phyloP scores from a whole-genome alignment of 2,888 invertebrate species.

The Scaeva pyrastri region DNA sequence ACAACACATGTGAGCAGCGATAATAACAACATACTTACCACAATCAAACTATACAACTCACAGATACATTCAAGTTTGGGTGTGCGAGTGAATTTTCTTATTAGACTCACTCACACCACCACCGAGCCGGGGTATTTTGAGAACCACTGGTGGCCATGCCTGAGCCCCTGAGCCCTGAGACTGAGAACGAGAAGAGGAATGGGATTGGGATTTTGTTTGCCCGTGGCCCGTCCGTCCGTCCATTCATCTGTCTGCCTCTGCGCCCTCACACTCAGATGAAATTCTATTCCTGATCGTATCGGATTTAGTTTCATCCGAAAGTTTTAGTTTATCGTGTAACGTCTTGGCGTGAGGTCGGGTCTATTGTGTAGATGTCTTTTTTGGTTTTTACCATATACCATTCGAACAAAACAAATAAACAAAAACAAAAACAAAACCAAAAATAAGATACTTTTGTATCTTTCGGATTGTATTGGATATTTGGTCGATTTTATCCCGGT shows the following conservation, averaged over 20 bases:
- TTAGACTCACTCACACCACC: conserved; percentile 53
- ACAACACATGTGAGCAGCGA: background rate
- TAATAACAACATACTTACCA: conserved; percentile 12
- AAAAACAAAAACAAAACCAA: conserved; percentile 76
- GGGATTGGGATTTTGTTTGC: conserved; percentile 40
- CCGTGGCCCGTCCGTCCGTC: conserved; percentile 23
- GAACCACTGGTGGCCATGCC: conserved; percentile 37
- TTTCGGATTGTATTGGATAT: conserved; percentile 38
- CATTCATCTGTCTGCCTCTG: conserved; percentile 70
- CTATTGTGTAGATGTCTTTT: conserved; percentile 41
- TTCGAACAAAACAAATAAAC: conserved; percentile 55
- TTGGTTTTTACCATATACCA: conserved; percentile 13
- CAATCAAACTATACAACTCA: conserved; percentile 3
- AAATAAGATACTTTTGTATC: conserved; percentile 73
- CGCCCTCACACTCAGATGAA: conserved; percentile 77
- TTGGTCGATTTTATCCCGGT: conserved; percentile 36
- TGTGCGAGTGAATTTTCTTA: conserved; percentile 53
- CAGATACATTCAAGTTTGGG: background rate
- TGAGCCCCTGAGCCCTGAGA: no score
- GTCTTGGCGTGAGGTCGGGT: conserved; percentile 79
- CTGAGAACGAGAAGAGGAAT: background rate
- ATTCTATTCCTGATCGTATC: conserved; percentile 79
- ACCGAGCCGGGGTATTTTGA: conserved; percentile 26
- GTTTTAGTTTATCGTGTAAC: conserved; percentile 80
- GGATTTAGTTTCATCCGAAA: conserved; percentile 78